Conservation (phyloP, 2,888 invertebrate genomes). For the Megamerina dolium region DNA sequence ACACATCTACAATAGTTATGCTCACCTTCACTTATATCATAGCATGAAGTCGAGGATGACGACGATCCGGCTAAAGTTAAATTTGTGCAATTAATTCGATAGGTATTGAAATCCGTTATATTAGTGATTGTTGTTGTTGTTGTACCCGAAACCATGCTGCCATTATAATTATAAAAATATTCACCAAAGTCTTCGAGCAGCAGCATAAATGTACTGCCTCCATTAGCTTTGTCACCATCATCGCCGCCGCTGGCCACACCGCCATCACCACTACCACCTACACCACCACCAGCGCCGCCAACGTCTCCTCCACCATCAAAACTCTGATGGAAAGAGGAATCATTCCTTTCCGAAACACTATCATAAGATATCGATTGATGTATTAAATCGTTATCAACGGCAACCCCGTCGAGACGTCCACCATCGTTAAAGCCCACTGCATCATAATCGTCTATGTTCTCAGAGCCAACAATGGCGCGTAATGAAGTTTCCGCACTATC, state of each 20-base stretch:
- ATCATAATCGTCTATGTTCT: no score
- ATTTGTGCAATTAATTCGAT: slow-evolving; percentile 46
- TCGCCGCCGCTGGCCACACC: slow-evolving; percentile 5
- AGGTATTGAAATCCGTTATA: slow-evolving; percentile 39
- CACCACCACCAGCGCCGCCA: slow-evolving; percentile 9
- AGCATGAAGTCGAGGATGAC: slow-evolving; percentile 32
- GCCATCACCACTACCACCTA: slow-evolving; percentile 5
- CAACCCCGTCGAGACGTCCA: slow-evolving; percentile 9
- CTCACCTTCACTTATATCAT: slow-evolving; percentile 42
- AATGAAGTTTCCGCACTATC: slow-evolving; percentile 42
- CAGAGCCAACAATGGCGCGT: slow-evolving; percentile 32
- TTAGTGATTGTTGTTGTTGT: slow-evolving; percentile 32
- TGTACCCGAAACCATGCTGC: slow-evolving; percentile 43
- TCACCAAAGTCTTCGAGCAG: slow-evolving; percentile 73
- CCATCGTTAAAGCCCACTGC: slow-evolving; percentile 29
- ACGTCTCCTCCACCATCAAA: slow-evolving; percentile 21
- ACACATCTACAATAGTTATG: no score
- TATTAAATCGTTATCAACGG: slow-evolving; percentile 11
- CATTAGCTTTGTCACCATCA: slow-evolving; percentile 19
- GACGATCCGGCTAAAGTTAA: slow-evolving; percentile 28
- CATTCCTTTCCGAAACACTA: slow-evolving; percentile 9
- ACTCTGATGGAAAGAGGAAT: slow-evolving; percentile 20
- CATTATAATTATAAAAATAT: slow-evolving; percentile 59
- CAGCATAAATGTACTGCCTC: slow-evolving; percentile 55
- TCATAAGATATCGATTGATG: slow-evolving; percentile 19